Evolutionary conservation across 2,113 vertebrate species (phyloP).

Genomic region (Pholis gunnellus): DNA sequence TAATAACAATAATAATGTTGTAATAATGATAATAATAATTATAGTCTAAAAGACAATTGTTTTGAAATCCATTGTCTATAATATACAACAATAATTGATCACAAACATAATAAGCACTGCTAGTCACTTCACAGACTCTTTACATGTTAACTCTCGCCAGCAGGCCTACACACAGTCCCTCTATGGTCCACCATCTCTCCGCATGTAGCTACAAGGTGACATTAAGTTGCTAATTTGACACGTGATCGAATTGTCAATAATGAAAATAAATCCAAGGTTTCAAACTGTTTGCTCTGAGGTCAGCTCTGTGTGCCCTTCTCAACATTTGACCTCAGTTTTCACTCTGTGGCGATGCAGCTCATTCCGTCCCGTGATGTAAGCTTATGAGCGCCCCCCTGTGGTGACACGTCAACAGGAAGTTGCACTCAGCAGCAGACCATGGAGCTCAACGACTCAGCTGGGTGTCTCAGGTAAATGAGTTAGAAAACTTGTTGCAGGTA

Average conservation of each 20-base stretch:
- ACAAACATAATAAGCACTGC: not conserved
- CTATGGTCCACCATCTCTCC: not conserved
- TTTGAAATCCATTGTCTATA: not conserved
- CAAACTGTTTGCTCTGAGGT: not conserved
- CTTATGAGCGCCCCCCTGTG: slow-evolving; percentile 65
- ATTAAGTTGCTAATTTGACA: not conserved
- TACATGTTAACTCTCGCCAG: not conserved
- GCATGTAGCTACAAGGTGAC: not conserved
- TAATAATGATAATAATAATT: not conserved
- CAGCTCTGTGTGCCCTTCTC: not conserved
- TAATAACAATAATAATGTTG: not conserved
- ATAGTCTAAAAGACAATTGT: not conserved
- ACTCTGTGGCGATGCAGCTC: not conserved
- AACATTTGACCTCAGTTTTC: not conserved
- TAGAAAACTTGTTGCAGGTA: not conserved
- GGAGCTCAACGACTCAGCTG: not conserved
- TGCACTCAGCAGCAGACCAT: not conserved
- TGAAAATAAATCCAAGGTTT: not conserved
- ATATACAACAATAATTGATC: not conserved
- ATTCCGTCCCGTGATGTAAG: not conserved
- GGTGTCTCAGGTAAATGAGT: not conserved
- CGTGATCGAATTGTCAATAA: not conserved
- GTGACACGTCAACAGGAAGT: slow-evolving; percentile 3
- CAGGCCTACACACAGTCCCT: not conserved
- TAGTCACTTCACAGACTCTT: not conserved